Evolutionary conservation across 2,888 invertebrate species (phyloP), one percentile per base, ranked within the genome.

Genomic region (Portevinia maculata): DNA sequence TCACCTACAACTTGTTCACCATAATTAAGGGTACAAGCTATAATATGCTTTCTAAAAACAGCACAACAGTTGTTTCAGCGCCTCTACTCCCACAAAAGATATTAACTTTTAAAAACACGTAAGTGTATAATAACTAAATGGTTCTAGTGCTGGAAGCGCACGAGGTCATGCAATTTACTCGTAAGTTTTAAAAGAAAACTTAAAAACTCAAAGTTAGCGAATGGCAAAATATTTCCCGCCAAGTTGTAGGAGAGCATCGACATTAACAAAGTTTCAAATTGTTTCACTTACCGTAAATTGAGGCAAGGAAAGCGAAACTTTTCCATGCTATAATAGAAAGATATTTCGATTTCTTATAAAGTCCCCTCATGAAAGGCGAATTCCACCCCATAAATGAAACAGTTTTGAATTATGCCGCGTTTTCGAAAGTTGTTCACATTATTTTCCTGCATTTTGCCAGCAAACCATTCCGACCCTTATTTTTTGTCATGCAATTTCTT

Each of bases 201-300:
- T 60, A 37, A 60, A 78, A 78, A 70, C 55, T 71, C n/a, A 19
- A 44, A 15, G 13, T 9, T 30, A 9, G 0, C 24, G 8, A 8
- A 24, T n/a, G 15, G 28, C 28, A 17, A 13, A 75, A 46, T 59
- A 32, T 52, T 62, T 39, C 48, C 32, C 6, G 8, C 21, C 8
- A 7, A 28, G 17, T 24, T 11, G 9, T 9, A 34, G 34, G 30
- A 39, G 46, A 65, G 71, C 21, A 52, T 64, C 30, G 52, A 24
- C 73, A 73, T 73, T 79, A 79, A 73, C 57, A 79, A 79, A 79
- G 73, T 79, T 74, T 79, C 13, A 74, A 74, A 74, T 74, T 79
- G 73, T 67, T 79, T 74, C 74, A 79, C 73, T 62, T 74, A 79
- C 60, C 73, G 74, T 79, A 73, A 79, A 62, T 60, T 34, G n/a